These are phyloP conservation scores for Clarias gariepinus DNA, from an alignment of 2,113 vertebrate species.

Conservation along the genomic window DNA sequence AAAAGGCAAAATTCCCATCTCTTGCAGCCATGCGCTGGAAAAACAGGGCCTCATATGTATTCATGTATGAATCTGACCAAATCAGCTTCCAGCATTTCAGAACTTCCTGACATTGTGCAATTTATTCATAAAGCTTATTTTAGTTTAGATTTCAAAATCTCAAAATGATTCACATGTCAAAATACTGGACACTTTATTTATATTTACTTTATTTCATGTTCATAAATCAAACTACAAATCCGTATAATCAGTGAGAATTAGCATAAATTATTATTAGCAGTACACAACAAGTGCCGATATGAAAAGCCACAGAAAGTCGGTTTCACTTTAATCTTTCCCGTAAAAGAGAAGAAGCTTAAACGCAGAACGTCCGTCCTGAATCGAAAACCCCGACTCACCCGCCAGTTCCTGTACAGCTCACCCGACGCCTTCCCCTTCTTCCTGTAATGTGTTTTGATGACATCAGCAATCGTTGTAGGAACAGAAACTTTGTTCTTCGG, in stretches of 20 bases:
- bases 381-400: conserved; percentile 46
- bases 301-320: neutral
- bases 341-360: neutral
- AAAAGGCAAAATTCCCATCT: neutral
- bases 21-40: neutral
- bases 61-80: neutral
- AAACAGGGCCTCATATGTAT: neutral
- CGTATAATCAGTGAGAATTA: neutral
- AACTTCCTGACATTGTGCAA: neutral
- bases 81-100: neutral
- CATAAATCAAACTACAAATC: neutral
- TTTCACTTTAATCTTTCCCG: neutral
- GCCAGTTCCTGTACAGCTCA: conserved; percentile 43
- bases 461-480: conserved; percentile 51
- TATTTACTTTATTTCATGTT: neutral
- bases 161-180: neutral
- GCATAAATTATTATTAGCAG: neutral
- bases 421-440: conserved; percentile 16
- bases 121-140: neutral
- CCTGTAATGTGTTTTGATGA: conserved; percentile 47
- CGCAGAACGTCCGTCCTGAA: neutral
- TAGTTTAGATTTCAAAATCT: neutral
- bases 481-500: conserved; percentile 18
- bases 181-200: neutral
- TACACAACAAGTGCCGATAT: neutral